Evolutionary conservation across 2,797 vertebrate genomes (phyloP).

Genomic region (Neomorphus geoffroyi): DNA sequence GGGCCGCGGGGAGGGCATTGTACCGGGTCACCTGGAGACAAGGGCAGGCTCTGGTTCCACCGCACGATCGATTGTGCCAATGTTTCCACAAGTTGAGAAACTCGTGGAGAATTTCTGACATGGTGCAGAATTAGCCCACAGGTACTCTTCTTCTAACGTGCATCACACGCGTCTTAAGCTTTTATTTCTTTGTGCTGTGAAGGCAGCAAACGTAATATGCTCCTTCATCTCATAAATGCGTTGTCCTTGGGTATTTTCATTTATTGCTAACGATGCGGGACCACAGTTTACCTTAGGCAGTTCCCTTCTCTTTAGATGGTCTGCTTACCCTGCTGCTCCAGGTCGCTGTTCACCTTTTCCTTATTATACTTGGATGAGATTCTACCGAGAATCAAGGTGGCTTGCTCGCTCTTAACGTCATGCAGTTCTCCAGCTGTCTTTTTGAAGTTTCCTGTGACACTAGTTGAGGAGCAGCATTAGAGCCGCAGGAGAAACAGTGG

Average conservation of each 20-base stretch:
- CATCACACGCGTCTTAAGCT: background rate
- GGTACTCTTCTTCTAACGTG: background rate
- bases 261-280: background rate
- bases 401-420: background rate
- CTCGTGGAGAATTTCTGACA: background rate
- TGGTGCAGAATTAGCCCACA: background rate
- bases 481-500: background rate
- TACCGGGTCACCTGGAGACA: background rate
- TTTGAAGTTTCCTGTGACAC: background rate
- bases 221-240: background rate
- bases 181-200: background rate
- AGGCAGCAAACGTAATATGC: background rate
- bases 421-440: background rate
- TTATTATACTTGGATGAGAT: background rate
- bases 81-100: background rate
- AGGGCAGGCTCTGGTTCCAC: background rate
- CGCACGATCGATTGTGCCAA: accelerated
- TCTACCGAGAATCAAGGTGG: background rate
- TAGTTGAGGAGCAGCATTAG: background rate
- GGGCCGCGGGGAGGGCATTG: background rate
- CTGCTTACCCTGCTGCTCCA: background rate
- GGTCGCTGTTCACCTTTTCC: background rate
- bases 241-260: background rate
- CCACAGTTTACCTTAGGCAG: background rate
- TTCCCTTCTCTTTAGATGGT: background rate